Evolutionary conservation across 2,113 vertebrate genomes (phyloP).

Genomic region (Gnathonemus longibarbis): DNA sequence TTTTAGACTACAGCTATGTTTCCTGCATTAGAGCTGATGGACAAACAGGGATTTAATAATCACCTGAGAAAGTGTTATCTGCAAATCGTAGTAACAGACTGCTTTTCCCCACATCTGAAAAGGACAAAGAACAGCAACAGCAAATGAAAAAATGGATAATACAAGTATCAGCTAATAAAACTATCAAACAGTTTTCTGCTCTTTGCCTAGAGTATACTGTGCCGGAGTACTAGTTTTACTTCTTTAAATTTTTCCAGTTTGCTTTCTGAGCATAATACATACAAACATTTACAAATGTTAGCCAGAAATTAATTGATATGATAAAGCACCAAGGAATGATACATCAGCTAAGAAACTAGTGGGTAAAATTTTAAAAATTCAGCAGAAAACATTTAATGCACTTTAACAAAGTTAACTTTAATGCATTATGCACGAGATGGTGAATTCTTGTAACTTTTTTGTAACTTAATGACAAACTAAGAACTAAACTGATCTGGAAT

Average conservation of each 20-base stretch:
- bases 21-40: not conserved
- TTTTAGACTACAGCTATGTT: not conserved
- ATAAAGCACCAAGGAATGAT: not conserved
- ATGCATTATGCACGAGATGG: not conserved
- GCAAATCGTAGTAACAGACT: slow-evolving; percentile 74
- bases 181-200: not conserved
- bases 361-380: not conserved
- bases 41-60: slow-evolving; percentile 28
- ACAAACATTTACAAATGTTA: not conserved
- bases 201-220: not conserved
- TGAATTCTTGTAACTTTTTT: not conserved
- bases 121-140: not conserved
- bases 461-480: not conserved
- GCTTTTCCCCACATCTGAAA: slow-evolving; percentile 76
- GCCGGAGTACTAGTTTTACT: not conserved
- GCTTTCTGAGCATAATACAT: not conserved
- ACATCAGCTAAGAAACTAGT: not conserved
- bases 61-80: slow-evolving; percentile 76
- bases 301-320: not conserved
- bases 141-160: not conserved
- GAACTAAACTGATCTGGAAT: not conserved
- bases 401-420: not conserved
- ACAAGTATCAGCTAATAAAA: not conserved
- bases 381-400: slow-evolving; percentile 2
- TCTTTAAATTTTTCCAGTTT: not conserved